Percentiles rank a stretch among this genome's conserved stretches.
These are phyloP conservation scores for Helogale parvula DNA, from an alignment of 2,113 vertebrate genomes.

Conservation along the genomic window DNA sequence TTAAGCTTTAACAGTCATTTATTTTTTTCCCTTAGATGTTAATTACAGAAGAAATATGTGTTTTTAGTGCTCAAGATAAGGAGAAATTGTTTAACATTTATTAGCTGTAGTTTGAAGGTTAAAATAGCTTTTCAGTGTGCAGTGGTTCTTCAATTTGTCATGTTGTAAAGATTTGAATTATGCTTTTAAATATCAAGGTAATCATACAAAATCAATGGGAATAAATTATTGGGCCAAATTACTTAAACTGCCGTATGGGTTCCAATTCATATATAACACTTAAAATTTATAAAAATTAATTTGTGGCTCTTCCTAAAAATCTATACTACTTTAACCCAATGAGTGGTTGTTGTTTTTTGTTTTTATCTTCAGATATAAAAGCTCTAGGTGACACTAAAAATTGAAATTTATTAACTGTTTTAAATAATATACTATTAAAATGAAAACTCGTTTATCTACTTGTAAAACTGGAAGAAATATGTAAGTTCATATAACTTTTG, in stretches of 20 bases:
- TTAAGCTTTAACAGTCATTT: conserved; percentile 29
- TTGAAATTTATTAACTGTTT: background rate
- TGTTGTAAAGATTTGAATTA: background rate
- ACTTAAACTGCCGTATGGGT: background rate
- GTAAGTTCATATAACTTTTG: background rate
- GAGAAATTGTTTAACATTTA: conserved; percentile 41
- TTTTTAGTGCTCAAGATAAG: conserved; percentile 29
- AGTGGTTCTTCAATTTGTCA: background rate
- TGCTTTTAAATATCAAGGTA: conserved; percentile 25
- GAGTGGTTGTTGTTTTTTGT: background rate
- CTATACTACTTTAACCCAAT: background rate
- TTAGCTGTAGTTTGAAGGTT: conserved; percentile 13
- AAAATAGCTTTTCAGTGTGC: conserved; percentile 39
- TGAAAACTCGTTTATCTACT: background rate
- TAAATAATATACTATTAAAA: conserved; percentile 11
- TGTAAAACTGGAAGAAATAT: conserved; percentile 19
- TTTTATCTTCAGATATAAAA: conserved; percentile 26
- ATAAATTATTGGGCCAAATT: background rate
- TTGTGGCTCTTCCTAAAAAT: conserved; percentile 43
- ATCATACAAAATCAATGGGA: conserved; percentile 41
- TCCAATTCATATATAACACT: background rate
- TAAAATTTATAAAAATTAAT: conserved; percentile 43
- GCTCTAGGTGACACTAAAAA: background rate
- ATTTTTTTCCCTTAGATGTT: background rate
- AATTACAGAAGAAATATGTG: background rate